Base-by-base conservation (phyloP, 2,113 vertebrate genomes). In the Pitta sordida region DNA sequence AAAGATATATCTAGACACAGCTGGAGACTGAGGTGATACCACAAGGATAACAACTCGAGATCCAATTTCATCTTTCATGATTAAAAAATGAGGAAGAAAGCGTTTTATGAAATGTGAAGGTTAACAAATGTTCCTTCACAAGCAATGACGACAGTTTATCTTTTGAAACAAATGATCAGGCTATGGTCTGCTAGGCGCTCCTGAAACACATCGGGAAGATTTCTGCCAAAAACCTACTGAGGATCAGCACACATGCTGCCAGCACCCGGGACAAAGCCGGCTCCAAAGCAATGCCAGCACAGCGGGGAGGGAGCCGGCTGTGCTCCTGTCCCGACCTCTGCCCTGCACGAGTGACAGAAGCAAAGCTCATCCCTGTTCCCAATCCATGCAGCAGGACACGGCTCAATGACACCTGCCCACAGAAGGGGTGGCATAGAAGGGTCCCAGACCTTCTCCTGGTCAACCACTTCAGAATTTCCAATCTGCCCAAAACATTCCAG, bases 11-110 rank as follows among this genome's bases (percentile, higher is more conserved):
- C 75, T 75, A 82, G 90, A 93, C 94, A 85, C 91, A 94, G 94
- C 95, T 96, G 96, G 95, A 95, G 93, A 95, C 79, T 56, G 93
- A 94, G 90, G 91, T 94, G 94, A 94, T 95, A 96, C 82, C 7
- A 26, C 94, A 96, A 95, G 90, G 95, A 93, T 96, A 96, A 95
- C 95, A 96, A 91, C 93, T 95, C 37, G 7, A 95, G 95, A 96
- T 94, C 96, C 93, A 96, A 96, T 96, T 96, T 96, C 93, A 95
- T 96, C 95, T 96, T 96, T 96, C 94, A 96, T 94, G 94, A 96
- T 95, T 96, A 96, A 96, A 96, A 95, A 96, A 96, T 95, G 95
- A 96, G 95, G 89, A 94, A 96, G 95, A 90, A 96, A 96, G 95
- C 83, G 91, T 94, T 96, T 96, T 94, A 96, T 92, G 94, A 91